phyloP scores from a whole-genome alignment of 2,113 vertebrate species.

The Upupa epops region DNA sequence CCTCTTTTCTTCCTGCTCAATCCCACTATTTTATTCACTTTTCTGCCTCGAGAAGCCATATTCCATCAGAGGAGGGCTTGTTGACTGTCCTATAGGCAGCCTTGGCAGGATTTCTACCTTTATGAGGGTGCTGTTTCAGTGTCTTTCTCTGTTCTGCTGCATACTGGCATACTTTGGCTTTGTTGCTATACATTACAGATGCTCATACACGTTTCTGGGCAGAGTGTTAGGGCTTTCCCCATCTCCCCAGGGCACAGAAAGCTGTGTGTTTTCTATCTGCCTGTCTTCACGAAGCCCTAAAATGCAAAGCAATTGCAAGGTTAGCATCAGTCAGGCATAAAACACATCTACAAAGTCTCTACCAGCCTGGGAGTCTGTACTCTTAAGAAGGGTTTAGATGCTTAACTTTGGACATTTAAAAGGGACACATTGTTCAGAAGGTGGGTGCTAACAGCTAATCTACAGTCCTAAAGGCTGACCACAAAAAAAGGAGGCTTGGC shows the following conservation, averaged over 20 bases:
- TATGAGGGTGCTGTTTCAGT: conserved; percentile 12
- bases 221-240: neutral
- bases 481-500: neutral
- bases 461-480: neutral
- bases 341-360: neutral
- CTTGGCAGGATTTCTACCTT: conserved; percentile 38
- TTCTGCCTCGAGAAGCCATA: neutral
- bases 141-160: neutral
- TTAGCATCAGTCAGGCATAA: neutral
- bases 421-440: neutral
- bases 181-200: conserved; percentile 10
- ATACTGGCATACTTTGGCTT: neutral
- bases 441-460: neutral
- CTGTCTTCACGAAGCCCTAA: neutral
- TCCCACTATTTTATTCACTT: neutral
- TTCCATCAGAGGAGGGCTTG: conserved; percentile 9
- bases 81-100: neutral
- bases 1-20: neutral
- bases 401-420: neutral
- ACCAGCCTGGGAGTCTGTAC: neutral
- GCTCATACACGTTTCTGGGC: neutral
- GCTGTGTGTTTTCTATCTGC: neutral
- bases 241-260: neutral
- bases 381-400: neutral
- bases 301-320: neutral